Evolutionary conservation across 35 echinoderm and acorn worm species (phyloP).

Genomic region (Lytechinus variegatus): DNA sequence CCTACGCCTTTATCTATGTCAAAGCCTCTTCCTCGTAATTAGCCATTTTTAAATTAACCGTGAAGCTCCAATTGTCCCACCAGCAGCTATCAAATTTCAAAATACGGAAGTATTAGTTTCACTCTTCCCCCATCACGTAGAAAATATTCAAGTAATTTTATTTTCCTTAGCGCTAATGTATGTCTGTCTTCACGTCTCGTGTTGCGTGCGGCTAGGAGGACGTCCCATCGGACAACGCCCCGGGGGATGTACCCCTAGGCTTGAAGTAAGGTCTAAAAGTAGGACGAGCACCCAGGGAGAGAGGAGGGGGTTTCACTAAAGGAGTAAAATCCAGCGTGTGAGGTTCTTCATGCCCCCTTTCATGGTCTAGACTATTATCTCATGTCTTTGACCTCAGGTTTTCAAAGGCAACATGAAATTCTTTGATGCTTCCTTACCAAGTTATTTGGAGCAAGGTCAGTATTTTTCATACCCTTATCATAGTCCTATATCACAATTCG

Average conservation of each 20-base stretch:
- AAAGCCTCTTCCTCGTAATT: constrained; percentile 33
- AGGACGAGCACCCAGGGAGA: not conserved
- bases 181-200: constrained; percentile 38
- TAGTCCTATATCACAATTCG: not conserved
- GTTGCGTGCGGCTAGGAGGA: constrained; percentile 27
- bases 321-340: not conserved
- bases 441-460: not conserved
- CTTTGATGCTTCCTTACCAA: not conserved
- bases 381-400: not conserved
- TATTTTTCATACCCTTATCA: not conserved
- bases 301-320: not conserved
- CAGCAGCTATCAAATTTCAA: constrained; percentile 37
- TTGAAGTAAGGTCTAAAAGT: constrained; percentile 4
- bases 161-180: constrained; percentile 20
- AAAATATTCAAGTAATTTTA: not conserved
- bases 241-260: constrained; percentile 43
- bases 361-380: not conserved
- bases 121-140: not conserved
- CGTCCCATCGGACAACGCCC: constrained; percentile 25
- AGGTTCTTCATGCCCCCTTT: not conserved
- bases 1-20: constrained; percentile 2
- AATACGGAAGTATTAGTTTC: constrained; percentile 46
- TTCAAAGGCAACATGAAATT: not conserved
- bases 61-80: constrained; percentile 28
- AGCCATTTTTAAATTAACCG: not conserved